A percentile compares a stretch with the other conserved stretches of the same genome.
These are phyloP conservation scores for Pseudochirops cupreus DNA, from an alignment of 2,797 vertebrate species.

Conservation along the genomic window DNA sequence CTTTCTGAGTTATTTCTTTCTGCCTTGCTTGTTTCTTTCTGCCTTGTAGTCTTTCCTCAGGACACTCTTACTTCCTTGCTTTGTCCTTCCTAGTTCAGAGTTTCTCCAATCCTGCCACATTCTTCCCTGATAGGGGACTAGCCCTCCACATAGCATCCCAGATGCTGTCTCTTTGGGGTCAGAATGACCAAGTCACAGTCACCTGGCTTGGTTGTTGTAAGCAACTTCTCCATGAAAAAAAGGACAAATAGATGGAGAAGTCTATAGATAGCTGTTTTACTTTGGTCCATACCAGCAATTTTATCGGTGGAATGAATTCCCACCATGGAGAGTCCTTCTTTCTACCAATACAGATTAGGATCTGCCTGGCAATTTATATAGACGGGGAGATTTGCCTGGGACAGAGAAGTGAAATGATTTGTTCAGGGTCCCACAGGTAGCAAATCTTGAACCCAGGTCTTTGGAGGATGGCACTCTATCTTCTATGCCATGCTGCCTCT, in stretches of 20 bases:
- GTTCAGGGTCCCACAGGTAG: not conserved
- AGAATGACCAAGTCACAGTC: conserved; percentile 40
- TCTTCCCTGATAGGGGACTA: conserved; percentile 4
- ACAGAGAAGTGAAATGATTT: not conserved
- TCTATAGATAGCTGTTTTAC: conserved; percentile 25
- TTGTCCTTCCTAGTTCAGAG: conserved; percentile 35
- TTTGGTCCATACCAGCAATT: not conserved
- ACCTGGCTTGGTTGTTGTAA: not conserved
- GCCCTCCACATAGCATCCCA: not conserved
- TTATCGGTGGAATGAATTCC: not conserved
- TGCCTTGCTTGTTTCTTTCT: conserved; percentile 30
- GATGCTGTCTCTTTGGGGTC: conserved; percentile 38
- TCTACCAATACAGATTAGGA: not conserved
- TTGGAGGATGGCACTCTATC: not conserved
- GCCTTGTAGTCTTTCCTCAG: conserved; percentile 49
- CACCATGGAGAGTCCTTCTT: not conserved
- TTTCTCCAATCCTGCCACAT: conserved; percentile 10
- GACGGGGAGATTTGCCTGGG: not conserved
- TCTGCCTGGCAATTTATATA: not conserved
- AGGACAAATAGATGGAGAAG: not conserved
- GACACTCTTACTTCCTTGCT: conserved; percentile 43
- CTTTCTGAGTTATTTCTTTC: conserved; percentile 1
- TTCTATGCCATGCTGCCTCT: not conserved
- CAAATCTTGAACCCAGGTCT: not conserved
- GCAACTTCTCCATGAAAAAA: not conserved